These are phyloP conservation scores for Cygnus atratus DNA, from an alignment of 2,113 vertebrate genomes.

Conservation along the genomic window DNA sequence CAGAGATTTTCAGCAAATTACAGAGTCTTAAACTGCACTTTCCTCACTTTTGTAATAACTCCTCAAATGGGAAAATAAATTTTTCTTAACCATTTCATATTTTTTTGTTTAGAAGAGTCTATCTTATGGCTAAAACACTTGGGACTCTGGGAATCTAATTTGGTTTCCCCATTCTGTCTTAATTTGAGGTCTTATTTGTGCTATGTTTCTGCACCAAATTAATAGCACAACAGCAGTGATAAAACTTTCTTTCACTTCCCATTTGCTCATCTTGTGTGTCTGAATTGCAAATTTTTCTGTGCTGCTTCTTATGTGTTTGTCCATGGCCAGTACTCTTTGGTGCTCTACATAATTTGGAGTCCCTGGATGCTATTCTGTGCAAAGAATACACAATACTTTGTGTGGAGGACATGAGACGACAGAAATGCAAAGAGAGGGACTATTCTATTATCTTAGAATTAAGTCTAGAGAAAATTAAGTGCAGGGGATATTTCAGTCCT, in stretches of 20 bases:
- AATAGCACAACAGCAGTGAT: not conserved
- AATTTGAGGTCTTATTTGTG: not conserved
- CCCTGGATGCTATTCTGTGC: not conserved
- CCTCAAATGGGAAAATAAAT: not conserved
- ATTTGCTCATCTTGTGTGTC: rapidly evolving
- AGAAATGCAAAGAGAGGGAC: not conserved
- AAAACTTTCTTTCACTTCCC: not conserved
- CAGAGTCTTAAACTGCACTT: not conserved
- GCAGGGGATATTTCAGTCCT: not conserved
- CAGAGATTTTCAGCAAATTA: not conserved
- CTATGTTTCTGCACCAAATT: not conserved
- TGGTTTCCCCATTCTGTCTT: not conserved
- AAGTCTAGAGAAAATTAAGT: not conserved
- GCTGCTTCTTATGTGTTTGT: not conserved
- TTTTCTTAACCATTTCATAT: not conserved
- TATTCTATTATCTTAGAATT: not conserved
- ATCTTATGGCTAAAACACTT: not conserved
- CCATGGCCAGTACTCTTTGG: not conserved
- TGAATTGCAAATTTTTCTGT: not conserved
- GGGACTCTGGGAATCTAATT: not conserved
- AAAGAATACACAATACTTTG: not conserved
- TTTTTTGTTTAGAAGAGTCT: not conserved
- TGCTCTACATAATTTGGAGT: not conserved
- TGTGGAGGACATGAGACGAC: not conserved
- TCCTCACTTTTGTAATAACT: not conserved